Evolutionary conservation across 2,797 vertebrate species (phyloP).

Genomic region (Danionella dracula): DNA sequence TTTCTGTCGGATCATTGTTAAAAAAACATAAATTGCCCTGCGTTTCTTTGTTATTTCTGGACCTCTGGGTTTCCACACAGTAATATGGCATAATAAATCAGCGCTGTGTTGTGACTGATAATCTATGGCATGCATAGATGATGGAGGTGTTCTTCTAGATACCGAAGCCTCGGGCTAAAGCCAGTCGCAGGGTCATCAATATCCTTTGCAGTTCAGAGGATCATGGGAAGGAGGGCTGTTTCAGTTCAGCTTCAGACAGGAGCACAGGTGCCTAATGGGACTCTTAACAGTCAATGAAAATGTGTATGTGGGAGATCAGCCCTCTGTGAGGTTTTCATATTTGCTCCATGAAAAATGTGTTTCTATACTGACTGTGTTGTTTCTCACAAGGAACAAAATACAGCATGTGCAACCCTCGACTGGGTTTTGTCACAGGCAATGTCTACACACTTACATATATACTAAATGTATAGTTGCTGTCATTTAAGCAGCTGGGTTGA

Average conservation of each 20-base stretch:
- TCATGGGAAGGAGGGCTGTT: constrained; percentile 16
- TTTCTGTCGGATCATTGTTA: too few relatives aligned
- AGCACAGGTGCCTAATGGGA: constrained; percentile 35
- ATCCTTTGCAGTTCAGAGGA: constrained; percentile 37
- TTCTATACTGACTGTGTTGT: neutral
- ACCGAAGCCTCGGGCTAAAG: constrained; percentile 1
- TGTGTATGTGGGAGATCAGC: neutral
- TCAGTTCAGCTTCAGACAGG: constrained; percentile 8
- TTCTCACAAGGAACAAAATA: neutral
- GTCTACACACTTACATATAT: too few relatives aligned
- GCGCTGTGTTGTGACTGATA: constrained; percentile 17
- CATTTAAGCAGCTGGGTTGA: too few relatives aligned
- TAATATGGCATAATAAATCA: constrained; percentile 31
- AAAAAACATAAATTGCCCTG: neutral
- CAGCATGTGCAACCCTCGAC: neutral
- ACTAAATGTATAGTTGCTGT: too few relatives aligned
- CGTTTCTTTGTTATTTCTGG: neutral
- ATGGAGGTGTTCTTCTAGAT: constrained; percentile 18
- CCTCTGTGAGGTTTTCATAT: neutral
- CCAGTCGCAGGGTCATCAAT: constrained; percentile 41
- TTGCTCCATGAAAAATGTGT: constrained; percentile 2
- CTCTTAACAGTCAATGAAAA: constrained; percentile 11
- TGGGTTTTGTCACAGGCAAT: too few relatives aligned
- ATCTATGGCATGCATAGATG: constrained; percentile 33
- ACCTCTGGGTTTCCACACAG: neutral